Base-by-base conservation (phyloP, 2,888 invertebrate genomes). In the Glyphotaelius pellucidus region DNA sequence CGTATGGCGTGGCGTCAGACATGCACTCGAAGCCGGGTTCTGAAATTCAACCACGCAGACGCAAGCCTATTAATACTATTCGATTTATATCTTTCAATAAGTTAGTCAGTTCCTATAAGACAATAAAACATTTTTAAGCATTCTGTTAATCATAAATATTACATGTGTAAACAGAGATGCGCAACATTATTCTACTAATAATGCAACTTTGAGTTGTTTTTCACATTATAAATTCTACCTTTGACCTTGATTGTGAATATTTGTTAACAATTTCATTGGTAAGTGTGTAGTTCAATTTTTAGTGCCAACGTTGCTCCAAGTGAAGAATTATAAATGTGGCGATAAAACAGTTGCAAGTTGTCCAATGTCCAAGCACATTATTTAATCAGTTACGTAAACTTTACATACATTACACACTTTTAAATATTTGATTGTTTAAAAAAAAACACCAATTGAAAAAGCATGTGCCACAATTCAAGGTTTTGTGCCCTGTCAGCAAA, bases 391-490 rank as follows among this genome's bases (percentile, higher is more conserved):
- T 67, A 67, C 67, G 67, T 67, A 67, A 67, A 67, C 67, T 67
- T 67, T 79, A 88, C 32, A n/a, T 80, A 35, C 32, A 89, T 42
- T 89, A 30, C 19, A 42, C 42, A 80, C n/a, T 81, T 90, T 88
- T 88, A 86, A 79, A 88, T 80, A 88, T 88, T 89, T 88, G 79
- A 67, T 88, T 38, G 67, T 79, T 79, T 79, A 79, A 32, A 79
- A n/a, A 14, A n/a, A 67, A 67, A 67, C 9, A 25, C 25, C 67
- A 5, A 67, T 25, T 67, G 67, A 9, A 67, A 67, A 67, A 67
- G 25, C 67, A 25, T 67, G 67, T 25, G 25, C 25, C n/a, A 67
- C 67, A 67, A 67, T 67, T 67, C 67, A 67, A 67, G 67, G 19
- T 25, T 67, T 42, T n/a, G 25, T 67, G 67, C 67, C 67, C 25